These are phyloP conservation scores for Galaxias olidus DNA, from an alignment of 2,797 vertebrate species.

Conservation along the genomic window DNA sequence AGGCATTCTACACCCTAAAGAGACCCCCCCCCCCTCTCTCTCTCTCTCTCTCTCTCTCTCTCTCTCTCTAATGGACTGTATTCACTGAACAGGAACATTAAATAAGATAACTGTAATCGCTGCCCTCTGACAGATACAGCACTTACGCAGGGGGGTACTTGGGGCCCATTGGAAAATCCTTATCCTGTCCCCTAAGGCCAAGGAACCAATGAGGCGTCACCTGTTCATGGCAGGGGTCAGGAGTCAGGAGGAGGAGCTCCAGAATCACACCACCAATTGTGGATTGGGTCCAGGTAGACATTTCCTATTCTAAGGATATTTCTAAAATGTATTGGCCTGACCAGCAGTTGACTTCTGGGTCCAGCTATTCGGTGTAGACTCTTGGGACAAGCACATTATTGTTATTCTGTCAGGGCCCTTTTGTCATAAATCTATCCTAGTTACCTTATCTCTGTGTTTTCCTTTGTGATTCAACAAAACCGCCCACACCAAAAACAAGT, in stretches of 20 bases:
- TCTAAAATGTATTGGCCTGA: too few species aligned
- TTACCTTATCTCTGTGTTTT: constrained; percentile 2
- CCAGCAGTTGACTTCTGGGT: not conserved
- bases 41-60: constrained; percentile 6
- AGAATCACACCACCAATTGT: constrained; percentile 33
- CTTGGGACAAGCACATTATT: constrained; percentile 2
- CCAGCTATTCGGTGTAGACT: not conserved
- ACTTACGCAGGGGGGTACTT: not conserved
- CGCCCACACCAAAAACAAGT: not conserved
- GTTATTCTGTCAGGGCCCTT: not conserved
- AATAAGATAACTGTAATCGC: constrained; percentile 31
- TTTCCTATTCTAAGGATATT: not conserved
- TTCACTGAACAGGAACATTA: constrained; percentile 41
- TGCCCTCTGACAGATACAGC: constrained; percentile 9
- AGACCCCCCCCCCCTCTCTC: constrained; percentile 19
- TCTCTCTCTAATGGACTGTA: constrained; percentile 25
- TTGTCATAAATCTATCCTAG: constrained; percentile 4
- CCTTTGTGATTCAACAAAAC: not conserved
- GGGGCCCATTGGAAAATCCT: constrained; percentile 16
- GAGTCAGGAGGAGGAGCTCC: constrained; percentile 22
- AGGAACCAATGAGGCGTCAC: constrained; percentile 14
- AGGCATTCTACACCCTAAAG: not conserved
- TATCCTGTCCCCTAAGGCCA: constrained; percentile 10
- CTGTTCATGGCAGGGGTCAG: constrained; percentile 25
- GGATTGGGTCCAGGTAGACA: constrained; percentile 11